Conservation (phyloP, 2,113 vertebrate genomes). For the Marmota monax region DNA sequence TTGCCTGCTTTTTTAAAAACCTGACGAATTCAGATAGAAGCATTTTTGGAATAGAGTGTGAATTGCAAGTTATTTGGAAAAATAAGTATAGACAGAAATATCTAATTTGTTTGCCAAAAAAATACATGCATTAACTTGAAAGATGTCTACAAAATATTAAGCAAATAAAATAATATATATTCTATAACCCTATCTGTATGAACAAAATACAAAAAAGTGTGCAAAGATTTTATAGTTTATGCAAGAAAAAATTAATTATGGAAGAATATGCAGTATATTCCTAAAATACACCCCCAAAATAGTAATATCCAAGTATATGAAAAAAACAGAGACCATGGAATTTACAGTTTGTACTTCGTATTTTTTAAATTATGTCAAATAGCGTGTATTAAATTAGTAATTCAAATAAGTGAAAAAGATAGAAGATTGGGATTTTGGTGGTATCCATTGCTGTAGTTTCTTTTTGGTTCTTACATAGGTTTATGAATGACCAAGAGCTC, state of each 20-base stretch:
- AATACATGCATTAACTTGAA: background rate
- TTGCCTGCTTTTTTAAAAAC: background rate
- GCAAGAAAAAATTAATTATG: background rate
- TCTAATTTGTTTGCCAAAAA: background rate
- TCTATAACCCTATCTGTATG: background rate
- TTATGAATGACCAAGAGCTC: rapidly evolving
- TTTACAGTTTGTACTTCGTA: background rate
- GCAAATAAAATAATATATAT: conserved; percentile 28
- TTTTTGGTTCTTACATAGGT: background rate
- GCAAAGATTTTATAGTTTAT: background rate
- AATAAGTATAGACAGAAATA: background rate
- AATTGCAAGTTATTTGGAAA: background rate
- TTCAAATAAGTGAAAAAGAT: background rate
- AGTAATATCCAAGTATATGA: background rate
- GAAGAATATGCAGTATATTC: background rate
- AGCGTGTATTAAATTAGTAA: background rate
- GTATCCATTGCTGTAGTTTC: rapidly evolving
- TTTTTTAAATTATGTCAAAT: background rate
- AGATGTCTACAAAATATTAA: conserved; percentile 17
- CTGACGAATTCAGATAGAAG: background rate
- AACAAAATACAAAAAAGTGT: background rate
- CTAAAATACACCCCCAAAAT: background rate
- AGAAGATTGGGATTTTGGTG: background rate
- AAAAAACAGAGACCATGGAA: background rate
- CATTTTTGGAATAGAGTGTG: background rate